Evolutionary conservation across 2,113 vertebrate species (phyloP).

Genomic region (Fregetta grallaria): DNA sequence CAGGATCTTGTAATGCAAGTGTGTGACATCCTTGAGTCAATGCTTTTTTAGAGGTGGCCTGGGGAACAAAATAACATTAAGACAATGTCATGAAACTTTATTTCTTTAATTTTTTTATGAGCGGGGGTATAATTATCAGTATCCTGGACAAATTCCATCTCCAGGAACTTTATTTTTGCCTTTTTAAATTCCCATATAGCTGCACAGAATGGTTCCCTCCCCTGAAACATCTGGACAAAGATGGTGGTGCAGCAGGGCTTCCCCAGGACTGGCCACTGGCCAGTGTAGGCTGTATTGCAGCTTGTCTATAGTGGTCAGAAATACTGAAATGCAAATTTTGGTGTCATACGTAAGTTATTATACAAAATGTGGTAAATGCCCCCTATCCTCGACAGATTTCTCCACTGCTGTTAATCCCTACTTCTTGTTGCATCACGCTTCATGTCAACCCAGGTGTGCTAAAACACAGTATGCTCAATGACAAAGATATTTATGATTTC

Average conservation of each 20-base stretch:
- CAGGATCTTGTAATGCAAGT: background rate
- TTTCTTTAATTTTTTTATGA: background rate
- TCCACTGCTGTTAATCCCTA: background rate
- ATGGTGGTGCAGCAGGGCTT: background rate
- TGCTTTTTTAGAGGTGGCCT: background rate
- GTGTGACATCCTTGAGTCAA: background rate
- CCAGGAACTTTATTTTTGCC: background rate
- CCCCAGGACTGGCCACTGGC: background rate
- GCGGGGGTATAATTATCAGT: background rate
- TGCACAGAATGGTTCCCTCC: background rate
- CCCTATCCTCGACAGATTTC: background rate
- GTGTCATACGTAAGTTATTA: rapidly evolving
- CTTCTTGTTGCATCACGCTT: background rate
- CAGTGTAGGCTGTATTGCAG: background rate
- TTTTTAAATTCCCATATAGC: background rate
- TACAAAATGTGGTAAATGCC: background rate
- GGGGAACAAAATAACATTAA: background rate
- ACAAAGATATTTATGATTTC: background rate
- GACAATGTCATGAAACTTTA: background rate
- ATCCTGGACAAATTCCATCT: background rate
- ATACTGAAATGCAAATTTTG: background rate
- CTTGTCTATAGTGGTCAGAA: background rate
- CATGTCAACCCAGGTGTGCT: background rate
- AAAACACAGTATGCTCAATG: background rate
- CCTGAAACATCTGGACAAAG: background rate